A percentile compares a stretch with the other conserved stretches of the same genome.
Evolutionary conservation across 2,888 invertebrate genomes (phyloP).

Genomic region (Serripes groenlandicus): DNA sequence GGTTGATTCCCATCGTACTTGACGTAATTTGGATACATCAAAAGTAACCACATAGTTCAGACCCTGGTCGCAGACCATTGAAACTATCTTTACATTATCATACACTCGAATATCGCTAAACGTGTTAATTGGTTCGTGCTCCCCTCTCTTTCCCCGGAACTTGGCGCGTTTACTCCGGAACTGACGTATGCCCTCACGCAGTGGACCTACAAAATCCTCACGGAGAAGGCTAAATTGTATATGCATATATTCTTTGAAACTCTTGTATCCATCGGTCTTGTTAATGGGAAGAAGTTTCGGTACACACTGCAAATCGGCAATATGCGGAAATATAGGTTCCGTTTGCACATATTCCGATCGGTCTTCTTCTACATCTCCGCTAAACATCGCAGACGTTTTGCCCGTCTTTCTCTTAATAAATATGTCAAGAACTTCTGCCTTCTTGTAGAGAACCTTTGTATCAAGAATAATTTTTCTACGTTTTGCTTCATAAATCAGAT

Average conservation of each 20-base stretch:
- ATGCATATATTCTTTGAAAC: conserved; percentile 91
- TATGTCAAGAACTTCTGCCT: too few species aligned
- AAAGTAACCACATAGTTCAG: conserved; percentile 72
- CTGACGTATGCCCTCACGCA: conserved; percentile 90
- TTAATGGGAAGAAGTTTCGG: conserved; percentile 88
- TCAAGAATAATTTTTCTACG: neutral
- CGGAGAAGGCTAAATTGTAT: conserved; percentile 91
- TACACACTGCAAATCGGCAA: conserved; percentile 82
- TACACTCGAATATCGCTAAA: conserved; percentile 75
- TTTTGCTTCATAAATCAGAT: neutral
- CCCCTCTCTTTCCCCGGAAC: neutral
- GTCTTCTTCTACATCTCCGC: conserved; percentile 1
- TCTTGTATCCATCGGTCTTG: conserved; percentile 89
- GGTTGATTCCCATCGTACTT: conserved; percentile 86
- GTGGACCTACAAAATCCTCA: conserved; percentile 92
- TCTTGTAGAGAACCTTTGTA: neutral
- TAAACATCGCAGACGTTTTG: neutral
- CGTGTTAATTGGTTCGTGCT: conserved; percentile 63
- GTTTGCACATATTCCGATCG: conserved; percentile 35
- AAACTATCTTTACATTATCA: conserved; percentile 73
- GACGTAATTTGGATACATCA: conserved; percentile 43
- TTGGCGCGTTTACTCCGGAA: conserved; percentile 82
- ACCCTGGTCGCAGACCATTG: conserved; percentile 66
- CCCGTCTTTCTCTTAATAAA: too few species aligned
- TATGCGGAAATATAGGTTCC: conserved; percentile 74